Evolutionary conservation across 23 tunicate genomes (phyloP), one percentile per base, ranked within the genome.

Genomic region (Ciona savignyi): DNA sequence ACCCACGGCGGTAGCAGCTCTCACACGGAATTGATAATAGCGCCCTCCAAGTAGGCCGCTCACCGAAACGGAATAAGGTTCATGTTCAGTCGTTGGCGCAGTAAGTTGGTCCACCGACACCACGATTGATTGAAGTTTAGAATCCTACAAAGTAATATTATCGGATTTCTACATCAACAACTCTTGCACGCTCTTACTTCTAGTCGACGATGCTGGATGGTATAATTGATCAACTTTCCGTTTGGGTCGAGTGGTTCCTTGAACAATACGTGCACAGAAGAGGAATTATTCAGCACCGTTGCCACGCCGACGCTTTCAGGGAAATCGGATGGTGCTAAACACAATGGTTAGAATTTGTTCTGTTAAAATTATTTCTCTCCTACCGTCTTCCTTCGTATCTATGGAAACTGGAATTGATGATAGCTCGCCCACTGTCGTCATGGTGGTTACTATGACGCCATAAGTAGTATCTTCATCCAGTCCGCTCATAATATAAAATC

Each of bases 1-100:
- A 3, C 93, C 93, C n/a, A 79, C 85, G 29, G 73, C 34, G 4
- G 93, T 86, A 3, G 81, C 68, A 15, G 85, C 85, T 35, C 83
- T 72, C 72, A 86, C 73, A 30, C 85, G 26, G 34, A 79, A 86
- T 0, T 29, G 25, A 68, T 86, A 86, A 1, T 29, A 32, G 35
- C 81, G 29, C 29, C 93, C 93, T 23, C 93, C 93, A 4, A 86
- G 73, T 33, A 86, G 34, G 23, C 66, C 77, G 60, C 26, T 27
- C 29, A 86, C 72, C 4, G 65, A 35, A 73, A 74, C 68, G 23
- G 62, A 76, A 62, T 82, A 28, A 1, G 65, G 25, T 23, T 67
- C 72, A 22, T 69, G 32, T 3, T 34, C 9, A 48, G 73, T 30
- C 1, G 33, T 33, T 2, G 75, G 62, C 24, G 68, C 35, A 0